These are phyloP conservation scores for Hemitrygon akajei DNA, from an alignment of 2,797 vertebrate genomes.

Conservation along the genomic window DNA sequence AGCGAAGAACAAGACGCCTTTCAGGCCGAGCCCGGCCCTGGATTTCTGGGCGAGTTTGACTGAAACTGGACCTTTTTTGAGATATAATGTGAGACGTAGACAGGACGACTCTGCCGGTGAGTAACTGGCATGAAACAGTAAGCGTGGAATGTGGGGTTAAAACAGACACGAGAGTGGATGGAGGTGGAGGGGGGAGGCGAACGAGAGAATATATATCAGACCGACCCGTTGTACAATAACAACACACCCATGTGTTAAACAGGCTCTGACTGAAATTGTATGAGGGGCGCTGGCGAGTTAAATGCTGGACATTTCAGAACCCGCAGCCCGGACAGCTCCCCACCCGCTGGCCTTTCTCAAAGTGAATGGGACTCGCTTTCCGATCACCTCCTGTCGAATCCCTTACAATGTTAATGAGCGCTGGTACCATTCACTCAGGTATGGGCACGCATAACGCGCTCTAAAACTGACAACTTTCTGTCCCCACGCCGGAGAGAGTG, in stretches of 20 bases:
- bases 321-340: not conserved
- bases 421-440: not conserved
- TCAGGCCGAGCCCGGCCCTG: conserved; percentile 25
- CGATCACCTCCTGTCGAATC: not conserved
- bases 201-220: not conserved
- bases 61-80: conserved; percentile 18
- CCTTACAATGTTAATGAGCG: not conserved
- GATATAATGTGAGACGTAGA: not conserved
- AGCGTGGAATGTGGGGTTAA: not conserved
- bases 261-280: not conserved
- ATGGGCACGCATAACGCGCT: not conserved
- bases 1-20: not conserved
- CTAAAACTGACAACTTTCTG: not conserved
- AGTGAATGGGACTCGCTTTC: too few relatives aligned
- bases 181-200: not conserved
- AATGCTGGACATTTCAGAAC: not conserved
- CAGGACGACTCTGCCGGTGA: not conserved
- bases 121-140: not conserved
- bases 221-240: not conserved
- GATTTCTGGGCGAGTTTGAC: not conserved
- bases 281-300: not conserved
- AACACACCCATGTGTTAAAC: not conserved
- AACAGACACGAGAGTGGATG: not conserved
- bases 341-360: not conserved
- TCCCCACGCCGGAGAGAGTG: not conserved